Evolutionary conservation across 1,140 invertebrate genomes (phyloP), one percentile per base, ranked within the genome.

Genomic region (Grapholita molesta): DNA sequence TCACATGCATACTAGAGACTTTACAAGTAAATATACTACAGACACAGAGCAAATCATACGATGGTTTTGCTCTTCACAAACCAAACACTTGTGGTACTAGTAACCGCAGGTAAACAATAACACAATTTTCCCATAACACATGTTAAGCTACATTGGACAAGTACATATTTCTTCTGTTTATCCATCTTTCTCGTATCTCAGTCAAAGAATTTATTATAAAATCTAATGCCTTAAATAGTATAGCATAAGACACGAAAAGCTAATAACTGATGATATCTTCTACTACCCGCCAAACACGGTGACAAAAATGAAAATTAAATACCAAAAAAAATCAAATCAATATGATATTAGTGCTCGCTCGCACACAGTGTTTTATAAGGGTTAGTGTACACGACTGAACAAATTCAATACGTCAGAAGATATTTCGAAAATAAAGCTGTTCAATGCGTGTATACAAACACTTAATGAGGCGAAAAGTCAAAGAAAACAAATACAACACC

Each of bases 401-500:
- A 18, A 21, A 48, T 48, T 48, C 15, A 38, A 70, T 80, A 64
- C 71, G 67, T 73, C 64, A 57, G 30, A 48, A 9, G 18, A 12
- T 9, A 15, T 48, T 8, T 48, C 3, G 0, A 18, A 18, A 21
- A 21, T 48, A 66, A 66, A 75, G 77, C 78, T 76, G 78, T 84
- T 76, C 81, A 85, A 76, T 78, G 76, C 81, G 73, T 80, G 81
- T 86, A 75, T 82, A 85, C 82, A 85, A 84, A 85, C 80, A 86
- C 84, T 86, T 82, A 83, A 86, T 86, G 83, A 84, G 76, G 78
- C 80, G 78, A 84, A 86, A 86, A 82, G 68, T 84, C 79, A 84
- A 84, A 85, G 81, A 82, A 82, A 84, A 80, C 79, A 79, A 78
- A 77, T 75, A 74, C 61, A 68, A 78, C 82, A 74, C 84, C 84